Evolutionary conservation across 2,888 invertebrate species (phyloP).

Genomic region (Netelia fuscicornis): DNA sequence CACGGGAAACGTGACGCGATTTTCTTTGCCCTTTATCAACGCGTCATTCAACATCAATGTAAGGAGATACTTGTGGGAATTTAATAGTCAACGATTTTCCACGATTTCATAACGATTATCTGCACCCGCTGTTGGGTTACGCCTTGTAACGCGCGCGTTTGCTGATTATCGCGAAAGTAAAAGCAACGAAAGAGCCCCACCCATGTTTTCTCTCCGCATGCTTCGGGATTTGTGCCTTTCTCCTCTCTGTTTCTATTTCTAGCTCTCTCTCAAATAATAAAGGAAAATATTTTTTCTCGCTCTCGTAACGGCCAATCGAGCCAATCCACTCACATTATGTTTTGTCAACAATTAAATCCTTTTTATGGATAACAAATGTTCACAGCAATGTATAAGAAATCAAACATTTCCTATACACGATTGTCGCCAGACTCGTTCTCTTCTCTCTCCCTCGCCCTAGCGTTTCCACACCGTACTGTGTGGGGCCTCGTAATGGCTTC

Average conservation of each 20-base stretch:
- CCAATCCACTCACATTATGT: slow-evolving; percentile 81
- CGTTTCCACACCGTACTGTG: slow-evolving; percentile 52
- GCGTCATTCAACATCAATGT: neutral
- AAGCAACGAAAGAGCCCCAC: slow-evolving; percentile 46
- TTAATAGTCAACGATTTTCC: neutral
- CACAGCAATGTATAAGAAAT: slow-evolving; percentile 79
- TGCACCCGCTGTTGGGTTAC: neutral
- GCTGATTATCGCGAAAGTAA: slow-evolving; percentile 37
- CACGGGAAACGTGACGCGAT: slow-evolving; percentile 9
- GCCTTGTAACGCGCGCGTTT: slow-evolving; percentile 11
- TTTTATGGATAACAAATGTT: slow-evolving; percentile 79
- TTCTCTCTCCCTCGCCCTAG: slow-evolving; percentile 33
- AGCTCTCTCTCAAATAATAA: slow-evolving; percentile 14
- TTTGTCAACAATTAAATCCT: slow-evolving; percentile 79
- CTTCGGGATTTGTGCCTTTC: slow-evolving; percentile 30
- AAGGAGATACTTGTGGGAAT: neutral
- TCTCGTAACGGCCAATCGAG: slow-evolving; percentile 64
- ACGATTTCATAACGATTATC: neutral
- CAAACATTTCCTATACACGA: slow-evolving; percentile 75
- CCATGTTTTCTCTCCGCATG: slow-evolving; percentile 28
- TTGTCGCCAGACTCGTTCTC: slow-evolving; percentile 36
- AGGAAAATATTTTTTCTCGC: slow-evolving; percentile 35
- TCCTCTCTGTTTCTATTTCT: slow-evolving; percentile 8
- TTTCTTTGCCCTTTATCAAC: neutral
- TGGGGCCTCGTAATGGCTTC: slow-evolving; percentile 44